Evolutionary conservation across 2,113 vertebrate species (phyloP).

Genomic region (Chaetura pelagica): DNA sequence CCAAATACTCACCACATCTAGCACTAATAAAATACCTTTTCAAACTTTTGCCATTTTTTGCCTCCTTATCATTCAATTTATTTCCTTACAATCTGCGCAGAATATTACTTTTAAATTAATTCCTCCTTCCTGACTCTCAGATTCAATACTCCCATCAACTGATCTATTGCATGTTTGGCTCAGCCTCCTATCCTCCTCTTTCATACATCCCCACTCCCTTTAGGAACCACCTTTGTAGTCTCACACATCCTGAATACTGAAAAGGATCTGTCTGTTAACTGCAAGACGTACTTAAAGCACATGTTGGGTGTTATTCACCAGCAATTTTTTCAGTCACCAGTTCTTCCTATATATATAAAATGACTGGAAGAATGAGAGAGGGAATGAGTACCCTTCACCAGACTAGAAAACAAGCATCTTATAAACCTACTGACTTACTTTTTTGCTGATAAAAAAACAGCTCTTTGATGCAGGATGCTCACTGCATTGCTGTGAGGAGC

Average conservation of each 20-base stretch:
- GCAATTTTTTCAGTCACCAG: background rate
- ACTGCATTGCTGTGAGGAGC: background rate
- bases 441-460: background rate
- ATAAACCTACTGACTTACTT: background rate
- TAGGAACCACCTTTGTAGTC: background rate
- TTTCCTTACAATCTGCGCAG: background rate
- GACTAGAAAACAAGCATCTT: background rate
- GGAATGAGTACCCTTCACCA: background rate
- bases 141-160: background rate
- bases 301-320: background rate
- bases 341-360: background rate
- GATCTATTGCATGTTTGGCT: background rate
- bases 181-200: background rate
- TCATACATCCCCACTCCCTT: background rate
- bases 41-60: background rate
- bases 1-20: background rate
- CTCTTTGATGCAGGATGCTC: background rate
- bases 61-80: background rate
- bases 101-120: background rate
- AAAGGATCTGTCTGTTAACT: background rate
- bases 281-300: background rate
- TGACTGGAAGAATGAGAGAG: background rate
- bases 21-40: background rate
- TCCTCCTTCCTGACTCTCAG: background rate
- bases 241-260: background rate